Base-by-base conservation (phyloP, 2,888 invertebrate genomes). In the Lathronympha strigana region DNA sequence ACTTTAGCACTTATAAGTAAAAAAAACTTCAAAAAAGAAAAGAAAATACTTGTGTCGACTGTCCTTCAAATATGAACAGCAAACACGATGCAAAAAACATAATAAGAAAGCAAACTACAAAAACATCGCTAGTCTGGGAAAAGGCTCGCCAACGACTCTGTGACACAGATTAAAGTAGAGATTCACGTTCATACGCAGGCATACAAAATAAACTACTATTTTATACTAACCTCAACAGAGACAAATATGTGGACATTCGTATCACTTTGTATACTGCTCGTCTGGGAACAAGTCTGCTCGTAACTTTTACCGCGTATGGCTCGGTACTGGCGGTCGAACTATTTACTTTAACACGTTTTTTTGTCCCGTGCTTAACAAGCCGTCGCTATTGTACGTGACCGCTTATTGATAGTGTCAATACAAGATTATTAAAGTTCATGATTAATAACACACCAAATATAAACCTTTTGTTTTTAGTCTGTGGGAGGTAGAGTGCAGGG, bases 291-390 rank as follows among this genome's bases (percentile, higher is more conserved):
- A 60, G 49, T 64, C 36, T 60, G 61, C 19, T 51, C 19, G 47
- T 40, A 61, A 47, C 76, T 69, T 76, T 69, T 69, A 75, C 80
- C 73, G 76, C 70, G 76, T 85, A 82, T 84, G 81, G 78, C 73
- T 70, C 76, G 76, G 71, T 76, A 76, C 49, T 55, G 38, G 55
- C 73, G 75, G 81, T 77, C 79, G 73, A 72, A 75, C 73, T 85
- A 77, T 89, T 88, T 87, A 84, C 82, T 81, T 82, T 90, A 85
- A 87, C 89, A 88, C 81, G 80, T 88, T 90, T 89, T 73, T 87
- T 88, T 87, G 82, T 83, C 78, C 69, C 75, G 76, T 78, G 76
- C 78, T 82, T 88, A 90, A 90, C 89, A 85, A 89, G 84, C 78
- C 81, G 76, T 78, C 76, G 77, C 78, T 79, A 87, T 89, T 87